phyloP scores from a whole-genome alignment of 2,113 vertebrate species.

The Entomyzon cyanotis region DNA sequence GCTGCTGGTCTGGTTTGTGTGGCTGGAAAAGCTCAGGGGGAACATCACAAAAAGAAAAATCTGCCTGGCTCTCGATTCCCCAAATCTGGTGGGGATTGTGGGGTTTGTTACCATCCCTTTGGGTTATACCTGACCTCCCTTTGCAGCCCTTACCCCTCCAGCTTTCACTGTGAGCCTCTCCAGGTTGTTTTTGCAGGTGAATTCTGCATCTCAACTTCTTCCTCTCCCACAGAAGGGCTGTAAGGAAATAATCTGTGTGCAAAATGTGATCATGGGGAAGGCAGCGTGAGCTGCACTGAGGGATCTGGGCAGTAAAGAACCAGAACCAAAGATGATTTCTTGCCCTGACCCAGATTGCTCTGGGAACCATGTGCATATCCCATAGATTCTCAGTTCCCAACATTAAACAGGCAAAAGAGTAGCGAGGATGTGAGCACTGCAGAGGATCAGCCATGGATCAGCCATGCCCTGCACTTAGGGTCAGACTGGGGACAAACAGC shows the following conservation, averaged over 20 bases:
- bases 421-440: not conserved
- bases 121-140: not conserved
- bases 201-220: not conserved
- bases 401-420: not conserved
- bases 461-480: not conserved
- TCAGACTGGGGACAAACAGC: not conserved
- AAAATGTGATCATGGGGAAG: not conserved
- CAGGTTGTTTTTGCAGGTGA: not conserved
- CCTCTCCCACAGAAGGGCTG: not conserved
- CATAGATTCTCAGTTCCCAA: not conserved
- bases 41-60: not conserved
- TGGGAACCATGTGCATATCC: not conserved
- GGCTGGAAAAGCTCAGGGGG: not conserved
- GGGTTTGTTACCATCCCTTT: not conserved
- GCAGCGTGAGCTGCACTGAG: not conserved
- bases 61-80: not conserved
- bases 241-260: conserved; percentile 23
- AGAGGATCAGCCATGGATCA: not conserved
- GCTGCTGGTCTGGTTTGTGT: not conserved
- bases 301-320: conserved; percentile 12
- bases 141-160: not conserved
- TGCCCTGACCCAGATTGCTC: conserved; percentile 26
- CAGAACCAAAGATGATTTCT: conserved; percentile 33
- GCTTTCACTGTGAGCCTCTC: not conserved
- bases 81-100: not conserved